Evolutionary conservation across 2,888 invertebrate species (phyloP), one percentile per base, ranked within the genome.

Genomic region (Pomacea canaliculata): DNA sequence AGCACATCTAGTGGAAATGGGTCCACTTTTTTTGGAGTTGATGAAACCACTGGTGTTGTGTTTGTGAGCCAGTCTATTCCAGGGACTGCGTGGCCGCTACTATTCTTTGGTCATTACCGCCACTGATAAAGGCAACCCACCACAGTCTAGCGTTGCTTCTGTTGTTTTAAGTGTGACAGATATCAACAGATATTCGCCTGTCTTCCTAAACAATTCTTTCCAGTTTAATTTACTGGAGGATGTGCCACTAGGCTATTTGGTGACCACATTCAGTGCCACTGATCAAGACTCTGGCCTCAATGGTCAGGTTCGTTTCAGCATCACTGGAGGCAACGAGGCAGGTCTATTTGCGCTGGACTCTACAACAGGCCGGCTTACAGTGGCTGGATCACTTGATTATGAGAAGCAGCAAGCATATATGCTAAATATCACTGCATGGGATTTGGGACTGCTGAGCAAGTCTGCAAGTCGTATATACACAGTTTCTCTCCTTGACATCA

Each of bases 211-310:
- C 0, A 81, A 84, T 7, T 95, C 95, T 85, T 96, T 97, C 90
- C 95, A 96, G 92, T 96, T 96, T 0, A 95, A 96, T 79, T 95
- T 98, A 1, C 95, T 96, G 0, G 97, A 98, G 92, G 97, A 96
- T 90, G 96, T 96, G 88, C 95, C 95, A 0, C 92, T 96, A 0
- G 96, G 96, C 3, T 95, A 96, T 1, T 94, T 95, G 0, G 96
- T 98, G 82, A 91, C 83, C 7, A 96, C 95, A 0, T 94, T 98
- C 0, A 94, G 93, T 81, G 97, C 97, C 7, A 94, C 94, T 0
- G 98, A 98, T 89, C 93, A 93, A 78, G 98, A 98, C 87, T 48
- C 93, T 93, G 97, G 97, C 0, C 96, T 97, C 0, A 98, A 98
- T 89, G 97, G 97, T 9, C 94, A 96, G 92, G 93, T 98, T 0